phyloP scores from a whole-genome alignment of 2,797 vertebrate genomes.

The Poecilia wingei region DNA sequence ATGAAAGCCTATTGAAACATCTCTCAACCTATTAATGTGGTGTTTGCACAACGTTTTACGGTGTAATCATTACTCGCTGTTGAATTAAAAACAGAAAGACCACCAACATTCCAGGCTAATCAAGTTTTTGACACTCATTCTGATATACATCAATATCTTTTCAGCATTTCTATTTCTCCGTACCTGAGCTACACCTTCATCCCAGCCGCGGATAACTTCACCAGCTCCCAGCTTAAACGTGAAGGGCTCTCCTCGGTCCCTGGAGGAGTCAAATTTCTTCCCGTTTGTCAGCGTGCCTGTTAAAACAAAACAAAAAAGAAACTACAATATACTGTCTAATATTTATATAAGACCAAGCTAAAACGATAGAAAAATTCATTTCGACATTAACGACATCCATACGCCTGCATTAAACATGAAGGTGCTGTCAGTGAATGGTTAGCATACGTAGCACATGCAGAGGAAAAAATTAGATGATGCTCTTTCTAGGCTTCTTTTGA shows the following conservation, averaged over 20 bases:
- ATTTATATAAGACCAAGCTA: neutral
- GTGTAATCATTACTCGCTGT: neutral
- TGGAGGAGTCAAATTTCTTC: conserved; percentile 90
- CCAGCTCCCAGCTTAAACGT: conserved; percentile 84
- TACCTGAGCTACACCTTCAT: conserved; percentile 90
- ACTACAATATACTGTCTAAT: neutral
- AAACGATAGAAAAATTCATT: no score
- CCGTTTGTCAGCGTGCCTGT: conserved; percentile 89
- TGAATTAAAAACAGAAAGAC: neutral
- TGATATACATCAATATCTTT: neutral
- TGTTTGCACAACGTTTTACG: neutral
- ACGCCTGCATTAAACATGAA: neutral
- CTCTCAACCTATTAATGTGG: neutral
- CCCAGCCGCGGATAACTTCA: conserved; percentile 92
- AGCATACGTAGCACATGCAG: conserved; percentile 3
- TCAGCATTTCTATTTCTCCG: neutral
- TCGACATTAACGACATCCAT: neutral
- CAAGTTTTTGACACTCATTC: neutral
- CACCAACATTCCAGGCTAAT: neutral
- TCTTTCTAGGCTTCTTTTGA: rapidly evolving
- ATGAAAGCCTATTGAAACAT: neutral
- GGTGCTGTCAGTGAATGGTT: neutral
- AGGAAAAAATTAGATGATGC: rapidly evolving
- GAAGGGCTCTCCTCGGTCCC: conserved; percentile 87
- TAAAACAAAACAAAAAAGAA: neutral